Evolutionary conservation across 2,797 vertebrate species (phyloP).

Genomic region (Propithecus deckenii): DNA sequence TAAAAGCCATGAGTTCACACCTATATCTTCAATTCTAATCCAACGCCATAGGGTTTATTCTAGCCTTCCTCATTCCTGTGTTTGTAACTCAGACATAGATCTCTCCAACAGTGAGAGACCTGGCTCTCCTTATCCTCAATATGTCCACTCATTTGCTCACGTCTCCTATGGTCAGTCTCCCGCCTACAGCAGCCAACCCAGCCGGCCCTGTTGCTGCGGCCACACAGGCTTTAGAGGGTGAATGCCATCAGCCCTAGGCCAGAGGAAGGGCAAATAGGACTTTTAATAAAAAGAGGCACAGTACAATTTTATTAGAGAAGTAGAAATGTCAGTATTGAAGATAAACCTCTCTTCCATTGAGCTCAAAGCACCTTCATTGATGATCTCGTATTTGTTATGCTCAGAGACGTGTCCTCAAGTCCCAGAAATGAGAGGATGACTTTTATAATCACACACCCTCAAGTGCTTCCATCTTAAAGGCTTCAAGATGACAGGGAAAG

Average conservation of each 20-base stretch:
- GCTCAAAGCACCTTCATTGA: background rate
- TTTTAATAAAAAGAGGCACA: background rate
- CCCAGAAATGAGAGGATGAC: background rate
- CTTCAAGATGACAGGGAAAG: background rate
- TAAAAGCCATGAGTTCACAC: background rate
- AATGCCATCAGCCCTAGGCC: background rate
- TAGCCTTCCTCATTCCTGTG: background rate
- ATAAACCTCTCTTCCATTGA: background rate
- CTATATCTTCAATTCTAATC: slow-evolving; percentile 1
- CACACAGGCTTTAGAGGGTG: background rate
- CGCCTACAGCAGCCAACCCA: background rate
- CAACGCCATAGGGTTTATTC: background rate
- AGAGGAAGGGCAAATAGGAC: background rate
- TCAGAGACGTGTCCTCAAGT: background rate
- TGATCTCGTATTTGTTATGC: background rate
- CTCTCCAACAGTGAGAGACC: background rate
- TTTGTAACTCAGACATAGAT: background rate
- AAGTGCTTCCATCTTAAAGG: background rate
- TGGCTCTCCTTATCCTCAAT: background rate
- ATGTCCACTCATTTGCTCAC: background rate
- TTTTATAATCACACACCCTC: slow-evolving; percentile 36
- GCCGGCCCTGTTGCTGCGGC: background rate
- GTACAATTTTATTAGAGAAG: background rate
- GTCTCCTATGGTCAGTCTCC: background rate
- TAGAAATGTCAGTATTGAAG: background rate